Conservation (phyloP, 2,797 vertebrate species). For the Sebastes jordani region DNA sequence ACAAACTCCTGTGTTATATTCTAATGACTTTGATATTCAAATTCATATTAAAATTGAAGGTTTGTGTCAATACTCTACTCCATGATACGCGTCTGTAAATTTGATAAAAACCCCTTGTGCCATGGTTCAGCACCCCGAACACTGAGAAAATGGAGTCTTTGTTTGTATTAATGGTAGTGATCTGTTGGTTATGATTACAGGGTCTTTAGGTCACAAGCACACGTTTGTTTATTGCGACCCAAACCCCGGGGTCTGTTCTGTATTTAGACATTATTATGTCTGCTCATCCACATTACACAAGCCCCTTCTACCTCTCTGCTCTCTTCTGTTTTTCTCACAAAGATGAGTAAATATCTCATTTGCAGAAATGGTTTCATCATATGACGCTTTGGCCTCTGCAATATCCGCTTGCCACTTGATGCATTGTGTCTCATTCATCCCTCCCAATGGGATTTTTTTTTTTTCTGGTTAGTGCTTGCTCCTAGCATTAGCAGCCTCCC, state of each 20-base stretch:
- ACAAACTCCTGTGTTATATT: neutral
- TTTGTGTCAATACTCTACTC: neutral
- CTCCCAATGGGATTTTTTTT: slow-evolving; percentile 22
- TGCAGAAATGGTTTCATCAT: slow-evolving; percentile 60
- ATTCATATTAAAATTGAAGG: neutral
- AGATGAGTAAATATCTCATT: slow-evolving; percentile 67
- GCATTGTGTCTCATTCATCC: slow-evolving; percentile 48
- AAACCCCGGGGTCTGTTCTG: slow-evolving; percentile 3
- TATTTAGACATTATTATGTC: slow-evolving; percentile 42
- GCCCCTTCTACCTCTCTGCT: neutral
- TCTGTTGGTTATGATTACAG: slow-evolving; percentile 37
- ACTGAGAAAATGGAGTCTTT: slow-evolving; percentile 15
- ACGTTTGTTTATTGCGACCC: slow-evolving; percentile 13
- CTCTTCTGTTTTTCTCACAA: slow-evolving; percentile 31
- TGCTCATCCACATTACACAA: slow-evolving; percentile 41
- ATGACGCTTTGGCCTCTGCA: slow-evolving; percentile 43
- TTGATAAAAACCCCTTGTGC: slow-evolving; percentile 12
- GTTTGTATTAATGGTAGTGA: slow-evolving; percentile 57
- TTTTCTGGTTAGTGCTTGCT: slow-evolving; percentile 42
- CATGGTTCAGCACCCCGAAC: slow-evolving; percentile 11
- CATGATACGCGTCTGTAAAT: slow-evolving; percentile 11
- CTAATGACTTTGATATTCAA: neutral
- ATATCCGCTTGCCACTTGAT: slow-evolving; percentile 57
- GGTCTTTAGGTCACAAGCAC: slow-evolving; percentile 32
- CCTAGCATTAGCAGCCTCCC: slow-evolving; percentile 10